phyloP scores from a whole-genome alignment of 2,888 invertebrate genomes.

The Gortyna flavago region DNA sequence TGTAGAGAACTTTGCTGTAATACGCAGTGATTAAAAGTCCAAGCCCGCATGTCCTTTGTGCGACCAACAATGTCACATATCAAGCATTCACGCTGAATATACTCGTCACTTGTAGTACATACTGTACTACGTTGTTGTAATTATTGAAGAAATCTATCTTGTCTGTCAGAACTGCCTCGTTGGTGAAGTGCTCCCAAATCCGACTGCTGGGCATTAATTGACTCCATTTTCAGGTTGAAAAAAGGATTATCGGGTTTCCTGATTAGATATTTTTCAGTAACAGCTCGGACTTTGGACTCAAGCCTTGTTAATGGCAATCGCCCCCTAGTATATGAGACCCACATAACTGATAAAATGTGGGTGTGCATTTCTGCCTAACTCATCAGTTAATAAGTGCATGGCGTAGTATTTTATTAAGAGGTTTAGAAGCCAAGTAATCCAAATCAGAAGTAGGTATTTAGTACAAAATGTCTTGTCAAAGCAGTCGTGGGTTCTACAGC shows the following conservation, averaged over 20 bases:
- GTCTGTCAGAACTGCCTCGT: neutral
- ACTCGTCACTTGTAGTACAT: conserved; percentile 28
- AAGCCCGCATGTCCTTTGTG: conserved; percentile 59
- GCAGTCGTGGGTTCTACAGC: neutral
- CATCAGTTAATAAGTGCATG: neutral
- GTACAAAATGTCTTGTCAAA: neutral
- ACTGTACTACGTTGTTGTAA: neutral
- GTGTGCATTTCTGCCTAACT: neutral
- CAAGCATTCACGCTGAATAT: conserved; percentile 31
- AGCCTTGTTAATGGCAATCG: too few species aligned
- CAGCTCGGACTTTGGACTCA: too few species aligned
- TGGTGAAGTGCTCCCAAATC: neutral
- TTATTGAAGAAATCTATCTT: neutral
- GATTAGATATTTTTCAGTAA: too few species aligned
- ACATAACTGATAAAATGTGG: too few species aligned
- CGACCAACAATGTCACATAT: conserved; percentile 41
- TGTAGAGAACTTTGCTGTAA: conserved; percentile 30
- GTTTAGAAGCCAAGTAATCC: neutral
- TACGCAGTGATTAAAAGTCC: conserved; percentile 53
- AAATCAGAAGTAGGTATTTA: neutral
- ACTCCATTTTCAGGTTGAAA: too few species aligned
- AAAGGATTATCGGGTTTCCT: too few species aligned
- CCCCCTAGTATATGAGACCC: too few species aligned
- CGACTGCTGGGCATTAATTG: too few species aligned
- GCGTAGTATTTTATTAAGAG: neutral